Evolutionary conservation across 2,113 vertebrate genomes (phyloP).

Genomic region (Phodopus roborovskii): DNA sequence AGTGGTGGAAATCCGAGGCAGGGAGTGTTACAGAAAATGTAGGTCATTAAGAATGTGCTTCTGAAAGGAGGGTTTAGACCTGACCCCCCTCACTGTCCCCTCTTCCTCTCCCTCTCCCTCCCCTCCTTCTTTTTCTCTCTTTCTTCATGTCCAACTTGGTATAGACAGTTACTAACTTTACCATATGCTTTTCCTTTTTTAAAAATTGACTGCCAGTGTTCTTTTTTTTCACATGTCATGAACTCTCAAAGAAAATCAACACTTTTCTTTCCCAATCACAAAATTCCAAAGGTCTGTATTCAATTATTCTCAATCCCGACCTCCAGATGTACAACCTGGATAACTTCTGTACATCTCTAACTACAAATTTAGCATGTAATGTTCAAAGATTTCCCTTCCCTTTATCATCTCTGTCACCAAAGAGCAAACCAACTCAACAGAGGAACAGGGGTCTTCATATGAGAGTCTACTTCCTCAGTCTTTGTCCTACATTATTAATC

Average conservation of each 20-base stretch:
- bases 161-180: not conserved
- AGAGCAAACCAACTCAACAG: not conserved
- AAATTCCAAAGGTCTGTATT: not conserved
- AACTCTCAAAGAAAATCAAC: not conserved
- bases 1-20: not conserved
- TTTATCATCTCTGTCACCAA: not conserved
- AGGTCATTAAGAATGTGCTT: not conserved
- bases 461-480: not conserved
- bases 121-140: not conserved
- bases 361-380: not conserved
- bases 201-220: not conserved
- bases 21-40: not conserved
- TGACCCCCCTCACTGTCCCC: accelerated
- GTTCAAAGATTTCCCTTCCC: not conserved
- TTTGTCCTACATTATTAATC: not conserved
- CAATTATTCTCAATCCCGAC: not conserved
- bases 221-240: not conserved
- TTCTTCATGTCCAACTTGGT: not conserved
- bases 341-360: not conserved
- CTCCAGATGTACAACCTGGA: not conserved
- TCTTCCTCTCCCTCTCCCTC: too few relatives aligned
- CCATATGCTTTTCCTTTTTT: not conserved
- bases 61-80: not conserved
- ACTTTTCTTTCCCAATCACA: not conserved
- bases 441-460: not conserved